Conservation (phyloP, 2,888 invertebrate species). For the Pristionchus entomophagus region DNA sequence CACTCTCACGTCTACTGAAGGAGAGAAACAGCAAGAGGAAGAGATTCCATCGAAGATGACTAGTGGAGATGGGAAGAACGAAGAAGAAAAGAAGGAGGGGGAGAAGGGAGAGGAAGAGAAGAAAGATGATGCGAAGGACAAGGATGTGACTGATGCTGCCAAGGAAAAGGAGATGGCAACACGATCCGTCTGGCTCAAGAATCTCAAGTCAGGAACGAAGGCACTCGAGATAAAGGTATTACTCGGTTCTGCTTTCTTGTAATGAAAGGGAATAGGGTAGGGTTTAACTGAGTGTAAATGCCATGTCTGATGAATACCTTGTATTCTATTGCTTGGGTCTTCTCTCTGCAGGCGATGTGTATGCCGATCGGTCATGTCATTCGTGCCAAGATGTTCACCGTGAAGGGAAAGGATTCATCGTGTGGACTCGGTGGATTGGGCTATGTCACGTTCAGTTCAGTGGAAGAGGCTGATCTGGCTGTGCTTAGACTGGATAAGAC, state of each 20-base stretch:
- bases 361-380: slow-evolving; percentile 36
- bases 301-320: not conserved
- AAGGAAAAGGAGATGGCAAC: slow-evolving; percentile 46
- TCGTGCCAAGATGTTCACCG: slow-evolving; percentile 48
- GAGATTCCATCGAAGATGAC: not conserved
- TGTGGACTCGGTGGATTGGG: not conserved
- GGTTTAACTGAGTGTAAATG: not conserved
- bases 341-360: slow-evolving; percentile 43
- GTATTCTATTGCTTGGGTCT: not conserved
- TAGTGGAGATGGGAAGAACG: not conserved
- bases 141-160: not conserved
- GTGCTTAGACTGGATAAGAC: slow-evolving; percentile 35
- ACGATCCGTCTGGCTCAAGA: slow-evolving; percentile 45
- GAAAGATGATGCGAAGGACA: slow-evolving; percentile 1
- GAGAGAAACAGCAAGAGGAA: not conserved
- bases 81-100: not conserved
- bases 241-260: not conserved
- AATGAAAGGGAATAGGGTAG: not conserved
- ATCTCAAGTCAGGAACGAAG: slow-evolving; percentile 45
- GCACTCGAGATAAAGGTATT: slow-evolving; percentile 45
- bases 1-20: not conserved
- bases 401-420: slow-evolving; percentile 35
- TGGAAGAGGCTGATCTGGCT: slow-evolving; percentile 43
- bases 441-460: slow-evolving; percentile 36
- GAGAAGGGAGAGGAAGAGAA: not conserved